Evolutionary conservation across 1,140 invertebrate genomes (phyloP).

Genomic region (Cotesia typhae): DNA sequence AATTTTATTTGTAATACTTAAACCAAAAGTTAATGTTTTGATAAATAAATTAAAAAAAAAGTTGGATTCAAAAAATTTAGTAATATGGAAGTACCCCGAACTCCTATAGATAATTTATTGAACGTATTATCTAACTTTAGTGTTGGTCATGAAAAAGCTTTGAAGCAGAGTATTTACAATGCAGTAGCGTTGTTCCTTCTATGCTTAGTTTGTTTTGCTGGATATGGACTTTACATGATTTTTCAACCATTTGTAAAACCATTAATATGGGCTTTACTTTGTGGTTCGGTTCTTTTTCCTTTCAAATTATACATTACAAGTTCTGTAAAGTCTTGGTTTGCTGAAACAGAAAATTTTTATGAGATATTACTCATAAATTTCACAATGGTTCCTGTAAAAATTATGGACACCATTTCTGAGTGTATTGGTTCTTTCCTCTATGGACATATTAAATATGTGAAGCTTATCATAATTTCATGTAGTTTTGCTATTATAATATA

Average conservation of each 20-base stretch:
- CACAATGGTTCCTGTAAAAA: slow-evolving; percentile 76
- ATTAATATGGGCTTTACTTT: slow-evolving; percentile 91
- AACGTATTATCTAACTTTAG: slow-evolving; percentile 58
- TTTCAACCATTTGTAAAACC: slow-evolving; percentile 92
- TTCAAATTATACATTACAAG: slow-evolving; percentile 82
- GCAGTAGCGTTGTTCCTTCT: slow-evolving; percentile 79
- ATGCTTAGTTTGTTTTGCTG: slow-evolving; percentile 72
- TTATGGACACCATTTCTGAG: slow-evolving; percentile 77
- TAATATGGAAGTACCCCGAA: slow-evolving; percentile 48
- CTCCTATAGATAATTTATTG: slow-evolving; percentile 62
- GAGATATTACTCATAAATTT: slow-evolving; percentile 75
- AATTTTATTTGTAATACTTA: no score
- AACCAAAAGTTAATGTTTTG: no score
- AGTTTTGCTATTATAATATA: slow-evolving; percentile 57
- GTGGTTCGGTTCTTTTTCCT: slow-evolving; percentile 89
- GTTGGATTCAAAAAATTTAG: no score
- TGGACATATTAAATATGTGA: slow-evolving; percentile 70
- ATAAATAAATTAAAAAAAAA: no score
- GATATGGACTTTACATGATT: slow-evolving; percentile 84
- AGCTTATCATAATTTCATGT: slow-evolving; percentile 49
- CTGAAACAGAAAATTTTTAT: slow-evolving; percentile 68
- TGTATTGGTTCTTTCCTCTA: slow-evolving; percentile 72
- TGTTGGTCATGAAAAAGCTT: slow-evolving; percentile 75
- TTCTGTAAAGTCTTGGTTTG: slow-evolving; percentile 77
- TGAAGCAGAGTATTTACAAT: slow-evolving; percentile 88